Evolutionary conservation across 2,888 invertebrate species (phyloP).

Genomic region (Mythimna lalbum): DNA sequence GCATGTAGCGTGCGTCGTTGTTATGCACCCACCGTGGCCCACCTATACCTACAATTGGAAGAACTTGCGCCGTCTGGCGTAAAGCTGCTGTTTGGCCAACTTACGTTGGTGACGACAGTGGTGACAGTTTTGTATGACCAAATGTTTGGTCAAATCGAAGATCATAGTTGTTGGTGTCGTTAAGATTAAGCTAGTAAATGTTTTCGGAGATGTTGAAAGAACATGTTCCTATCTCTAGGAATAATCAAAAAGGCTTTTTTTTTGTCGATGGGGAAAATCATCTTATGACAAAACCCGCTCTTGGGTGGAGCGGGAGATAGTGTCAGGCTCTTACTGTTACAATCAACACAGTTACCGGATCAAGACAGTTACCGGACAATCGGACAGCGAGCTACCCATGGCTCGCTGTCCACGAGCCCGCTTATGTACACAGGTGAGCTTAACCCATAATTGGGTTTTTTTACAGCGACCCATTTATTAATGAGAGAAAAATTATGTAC

Average conservation of each 20-base stretch:
- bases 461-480: no score
- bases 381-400: no score
- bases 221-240: not conserved
- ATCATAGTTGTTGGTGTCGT: not conserved
- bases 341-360: no score
- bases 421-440: no score
- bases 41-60: slow-evolving; percentile 48
- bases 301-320: no score
- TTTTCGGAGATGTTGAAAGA: not conserved
- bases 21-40: slow-evolving; percentile 65
- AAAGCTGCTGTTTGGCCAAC: slow-evolving; percentile 25
- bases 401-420: no score
- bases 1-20: slow-evolving; percentile 76
- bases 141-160: slow-evolving; percentile 17
- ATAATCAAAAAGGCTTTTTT: not conserved
- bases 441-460: no score
- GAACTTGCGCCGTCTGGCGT: slow-evolving; percentile 35
- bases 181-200: not conserved
- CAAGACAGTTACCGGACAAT: no score
- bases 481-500: no score
- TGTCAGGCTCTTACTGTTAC: no score
- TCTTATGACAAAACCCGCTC: no score
- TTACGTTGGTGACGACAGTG: slow-evolving; percentile 19
- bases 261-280: no score
- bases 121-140: slow-evolving; percentile 4